These are phyloP conservation scores for Dipodomys merriami DNA, from an alignment of 2,113 vertebrate species.

Conservation along the genomic window DNA sequence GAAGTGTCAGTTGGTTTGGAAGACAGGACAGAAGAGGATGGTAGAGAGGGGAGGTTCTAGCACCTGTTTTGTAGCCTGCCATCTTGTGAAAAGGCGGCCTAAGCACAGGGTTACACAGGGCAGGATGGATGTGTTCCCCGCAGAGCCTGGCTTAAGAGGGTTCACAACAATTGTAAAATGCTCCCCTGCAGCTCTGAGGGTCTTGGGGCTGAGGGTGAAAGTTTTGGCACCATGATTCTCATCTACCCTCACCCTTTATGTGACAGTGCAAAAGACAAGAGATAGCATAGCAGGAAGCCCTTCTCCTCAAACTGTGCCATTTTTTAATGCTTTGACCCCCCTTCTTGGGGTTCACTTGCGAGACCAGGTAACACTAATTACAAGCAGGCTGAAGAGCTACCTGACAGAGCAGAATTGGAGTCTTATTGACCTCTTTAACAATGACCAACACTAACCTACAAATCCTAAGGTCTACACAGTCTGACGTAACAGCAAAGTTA, in stretches of 20 bases:
- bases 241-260: background rate
- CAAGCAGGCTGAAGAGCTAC: background rate
- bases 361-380: background rate
- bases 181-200: background rate
- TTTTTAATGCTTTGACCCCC: background rate
- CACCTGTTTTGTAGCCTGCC: background rate
- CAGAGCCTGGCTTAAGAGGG: background rate
- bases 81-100: background rate
- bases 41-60: background rate
- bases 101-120: background rate
- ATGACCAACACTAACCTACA: background rate
- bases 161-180: background rate
- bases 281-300: background rate
- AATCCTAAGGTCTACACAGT: background rate
- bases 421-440: background rate
- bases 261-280: background rate
- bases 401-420: background rate
- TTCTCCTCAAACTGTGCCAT: no score
- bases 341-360: background rate
- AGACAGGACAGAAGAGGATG: background rate
- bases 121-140: fast-evolving
- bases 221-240: background rate
- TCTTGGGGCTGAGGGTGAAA: background rate
- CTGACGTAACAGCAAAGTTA: background rate
- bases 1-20: background rate